phyloP scores from a whole-genome alignment of 2,888 invertebrate species.

The Acheta domesticus region DNA sequence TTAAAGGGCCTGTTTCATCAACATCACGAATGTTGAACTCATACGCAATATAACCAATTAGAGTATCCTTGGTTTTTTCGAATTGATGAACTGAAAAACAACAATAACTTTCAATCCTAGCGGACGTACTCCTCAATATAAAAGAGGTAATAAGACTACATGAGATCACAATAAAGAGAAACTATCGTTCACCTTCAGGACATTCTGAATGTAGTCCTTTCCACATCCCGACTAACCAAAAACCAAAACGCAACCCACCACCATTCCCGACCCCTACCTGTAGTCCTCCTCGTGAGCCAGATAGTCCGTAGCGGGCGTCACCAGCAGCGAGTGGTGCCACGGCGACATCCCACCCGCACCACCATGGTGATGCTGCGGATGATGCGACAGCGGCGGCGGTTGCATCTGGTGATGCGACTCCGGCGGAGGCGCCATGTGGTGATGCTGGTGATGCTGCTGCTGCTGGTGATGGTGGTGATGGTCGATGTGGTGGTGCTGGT shows the following conservation, averaged over 20 bases:
- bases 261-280: conserved; percentile 47
- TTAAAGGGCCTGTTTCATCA: too few species aligned
- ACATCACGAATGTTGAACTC: too few species aligned
- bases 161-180: too few species aligned
- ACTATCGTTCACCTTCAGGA: too few species aligned
- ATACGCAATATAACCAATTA: too few species aligned
- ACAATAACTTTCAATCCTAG: too few species aligned
- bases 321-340: conserved; percentile 57
- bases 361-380: not conserved
- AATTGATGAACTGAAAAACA: too few species aligned
- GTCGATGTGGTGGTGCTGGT: not conserved
- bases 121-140: too few species aligned
- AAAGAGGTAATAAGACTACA: too few species aligned
- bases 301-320: conserved; percentile 58
- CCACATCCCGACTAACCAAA: too few species aligned
- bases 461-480: not conserved
- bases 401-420: not conserved
- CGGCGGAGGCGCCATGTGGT: not conserved
- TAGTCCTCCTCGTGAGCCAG: conserved; percentile 67
- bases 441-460: not conserved
- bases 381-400: not conserved
- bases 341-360: not conserved
- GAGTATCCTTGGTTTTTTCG: too few species aligned
- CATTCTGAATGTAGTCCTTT: too few species aligned
- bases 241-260: not conserved